Evolutionary conservation across 2,113 vertebrate species (phyloP).

Genomic region (Crotophaga sulcirostris): DNA sequence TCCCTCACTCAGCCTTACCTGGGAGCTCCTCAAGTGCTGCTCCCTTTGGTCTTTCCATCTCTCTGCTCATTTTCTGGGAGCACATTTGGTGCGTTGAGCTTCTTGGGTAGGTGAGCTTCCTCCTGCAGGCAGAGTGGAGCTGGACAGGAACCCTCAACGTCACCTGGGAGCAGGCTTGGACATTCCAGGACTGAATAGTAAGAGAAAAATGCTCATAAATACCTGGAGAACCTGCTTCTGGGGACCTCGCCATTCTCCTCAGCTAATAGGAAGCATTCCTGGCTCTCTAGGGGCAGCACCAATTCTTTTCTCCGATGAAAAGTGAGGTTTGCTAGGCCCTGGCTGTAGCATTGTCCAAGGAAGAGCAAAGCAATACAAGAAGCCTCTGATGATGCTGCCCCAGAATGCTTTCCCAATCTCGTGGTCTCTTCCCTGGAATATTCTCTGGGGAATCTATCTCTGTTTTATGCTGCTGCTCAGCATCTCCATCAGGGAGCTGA

Average conservation of each 20-base stretch:
- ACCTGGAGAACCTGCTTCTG: background rate
- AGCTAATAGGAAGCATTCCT: background rate
- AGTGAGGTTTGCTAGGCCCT: background rate
- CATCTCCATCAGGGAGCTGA: background rate
- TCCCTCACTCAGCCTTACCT: background rate
- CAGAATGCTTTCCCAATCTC: background rate
- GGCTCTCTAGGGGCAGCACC: background rate
- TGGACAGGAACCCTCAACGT: background rate
- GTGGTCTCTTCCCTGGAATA: background rate
- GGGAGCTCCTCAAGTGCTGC: background rate
- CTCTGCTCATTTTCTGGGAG: background rate
- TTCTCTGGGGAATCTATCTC: background rate
- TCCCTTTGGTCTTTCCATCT: background rate
- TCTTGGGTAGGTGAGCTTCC: background rate
- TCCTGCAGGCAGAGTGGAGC: background rate
- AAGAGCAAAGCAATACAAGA: background rate
- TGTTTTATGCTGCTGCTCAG: background rate
- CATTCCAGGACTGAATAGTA: background rate
- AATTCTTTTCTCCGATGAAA: background rate
- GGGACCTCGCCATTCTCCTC: background rate
- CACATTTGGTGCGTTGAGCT: rapidly evolving
- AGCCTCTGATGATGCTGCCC: background rate
- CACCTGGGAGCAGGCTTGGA: background rate
- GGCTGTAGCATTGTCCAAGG: background rate
- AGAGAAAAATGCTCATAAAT: background rate